Evolutionary conservation across 2,113 vertebrate species (phyloP).

Genomic region (Tylochromis polylepis): DNA sequence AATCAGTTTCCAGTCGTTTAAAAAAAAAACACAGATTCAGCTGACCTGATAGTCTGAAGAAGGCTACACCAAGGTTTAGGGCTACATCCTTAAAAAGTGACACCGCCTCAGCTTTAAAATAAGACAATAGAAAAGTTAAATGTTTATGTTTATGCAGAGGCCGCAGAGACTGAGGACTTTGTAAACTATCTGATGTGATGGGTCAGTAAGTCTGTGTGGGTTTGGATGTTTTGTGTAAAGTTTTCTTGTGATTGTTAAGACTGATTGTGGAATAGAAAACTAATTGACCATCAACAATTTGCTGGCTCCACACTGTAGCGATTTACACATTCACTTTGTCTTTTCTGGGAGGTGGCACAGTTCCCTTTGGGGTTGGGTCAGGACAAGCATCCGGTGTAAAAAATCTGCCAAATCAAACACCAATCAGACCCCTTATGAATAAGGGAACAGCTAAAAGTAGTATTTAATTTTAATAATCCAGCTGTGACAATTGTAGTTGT

Average conservation of each 20-base stretch:
- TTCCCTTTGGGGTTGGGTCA: neutral
- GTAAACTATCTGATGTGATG: neutral
- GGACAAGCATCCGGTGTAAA: neutral
- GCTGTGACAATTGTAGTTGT: neutral
- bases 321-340: neutral
- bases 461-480: neutral
- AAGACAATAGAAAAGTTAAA: neutral
- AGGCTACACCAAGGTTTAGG: no score
- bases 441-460: neutral
- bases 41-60: no score
- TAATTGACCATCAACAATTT: neutral
- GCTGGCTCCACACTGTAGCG: neutral
- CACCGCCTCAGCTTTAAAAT: no score
- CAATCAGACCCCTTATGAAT: neutral
- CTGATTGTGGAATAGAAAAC: neutral
- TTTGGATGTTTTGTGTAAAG: neutral
- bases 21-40: neutral
- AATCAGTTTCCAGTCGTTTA: neutral
- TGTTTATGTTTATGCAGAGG: neutral
- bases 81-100: no score
- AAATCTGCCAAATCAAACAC: neutral
- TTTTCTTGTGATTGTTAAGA: neutral
- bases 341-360: neutral
- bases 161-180: neutral
- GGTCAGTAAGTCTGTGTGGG: neutral